Base-by-base conservation (phyloP, 2,888 invertebrate genomes). In the Orthosia gothica region DNA sequence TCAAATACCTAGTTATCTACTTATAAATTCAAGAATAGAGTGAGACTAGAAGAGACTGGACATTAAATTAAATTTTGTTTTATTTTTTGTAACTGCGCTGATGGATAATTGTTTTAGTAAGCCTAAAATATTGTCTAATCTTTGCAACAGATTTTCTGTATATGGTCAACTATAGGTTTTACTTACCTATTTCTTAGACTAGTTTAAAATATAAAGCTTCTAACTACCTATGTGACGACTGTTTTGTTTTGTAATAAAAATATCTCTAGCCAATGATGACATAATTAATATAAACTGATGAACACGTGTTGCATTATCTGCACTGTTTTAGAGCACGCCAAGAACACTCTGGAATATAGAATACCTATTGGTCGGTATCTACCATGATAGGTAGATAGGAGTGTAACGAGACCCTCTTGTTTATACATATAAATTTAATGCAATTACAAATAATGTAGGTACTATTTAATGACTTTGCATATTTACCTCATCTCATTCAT, bases 401-500 rank as follows among this genome's bases (percentile, higher is more conserved):
- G 16, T n/a, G 52, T 50, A 45, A n/a, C 45, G 32, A 67, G 23
- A 62, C 52, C 55, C n/a, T 45, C 65, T 69, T 65, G 57, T 75
- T 47, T 65, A 57, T 47, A n/a, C n/a, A n/a, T n/a, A 50, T 47
- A 20, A 79, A 61, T 57, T 65, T 23, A 62, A 69, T 57, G 61
- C 75, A 74, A 68, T 68, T 47, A 26, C 45, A 54, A n/a, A n/a
- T n/a, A n/a, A n/a, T n/a, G n/a, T n/a, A n/a, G n/a, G n/a, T n/a
- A n/a, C n/a, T n/a, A n/a, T n/a, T 18, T 77, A 71, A 55, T 50
- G 61, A 71, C 5, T 59, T 73, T 45, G 64, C 32, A 57, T 58
- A 32, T 66, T 66, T 68, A 74, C 49, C 40, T 54, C 61, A 75
- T 75, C 75, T 58, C 57, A 79, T 74, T 79, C 23, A 73, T 74